phyloP scores from a whole-genome alignment of 2,113 vertebrate species.

The Dicrurus megarhynchus region DNA sequence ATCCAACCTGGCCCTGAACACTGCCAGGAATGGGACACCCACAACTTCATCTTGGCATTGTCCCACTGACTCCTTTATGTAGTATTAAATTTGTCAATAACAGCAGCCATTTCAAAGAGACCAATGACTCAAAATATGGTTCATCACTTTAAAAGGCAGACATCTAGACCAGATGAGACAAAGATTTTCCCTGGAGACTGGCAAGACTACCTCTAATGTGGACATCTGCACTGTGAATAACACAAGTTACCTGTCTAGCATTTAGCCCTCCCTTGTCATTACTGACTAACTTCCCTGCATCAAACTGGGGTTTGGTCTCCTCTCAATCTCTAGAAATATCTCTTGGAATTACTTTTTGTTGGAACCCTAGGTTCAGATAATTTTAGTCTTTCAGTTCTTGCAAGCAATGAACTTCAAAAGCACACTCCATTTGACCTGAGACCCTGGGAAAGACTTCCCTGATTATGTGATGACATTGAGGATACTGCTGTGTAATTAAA shows the following conservation, averaged over 20 bases:
- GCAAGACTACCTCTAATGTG: neutral
- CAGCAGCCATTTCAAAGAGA: neutral
- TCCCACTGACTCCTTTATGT: neutral
- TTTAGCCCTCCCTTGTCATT: neutral
- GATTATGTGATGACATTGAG: no score
- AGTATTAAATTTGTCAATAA: neutral
- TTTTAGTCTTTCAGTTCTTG: no score
- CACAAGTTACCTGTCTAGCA: neutral
- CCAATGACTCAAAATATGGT: neutral
- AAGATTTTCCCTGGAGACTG: neutral
- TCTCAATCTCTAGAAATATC: neutral
- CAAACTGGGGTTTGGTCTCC: neutral
- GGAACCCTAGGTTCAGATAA: no score
- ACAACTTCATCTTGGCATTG: neutral
- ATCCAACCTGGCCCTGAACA: neutral
- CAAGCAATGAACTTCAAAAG: no score
- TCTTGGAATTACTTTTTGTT: neutral
- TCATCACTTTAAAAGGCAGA: neutral
- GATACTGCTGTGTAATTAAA: no score
- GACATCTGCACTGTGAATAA: neutral
- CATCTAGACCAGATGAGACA: neutral
- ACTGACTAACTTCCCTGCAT: neutral
- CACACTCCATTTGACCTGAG: no score
- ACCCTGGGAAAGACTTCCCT: no score
- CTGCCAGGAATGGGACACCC: neutral